A percentile compares a stretch with the other conserved stretches of the same genome.
Conservation (phyloP, 2,888 invertebrate genomes). For the Suillia variegata region DNA sequence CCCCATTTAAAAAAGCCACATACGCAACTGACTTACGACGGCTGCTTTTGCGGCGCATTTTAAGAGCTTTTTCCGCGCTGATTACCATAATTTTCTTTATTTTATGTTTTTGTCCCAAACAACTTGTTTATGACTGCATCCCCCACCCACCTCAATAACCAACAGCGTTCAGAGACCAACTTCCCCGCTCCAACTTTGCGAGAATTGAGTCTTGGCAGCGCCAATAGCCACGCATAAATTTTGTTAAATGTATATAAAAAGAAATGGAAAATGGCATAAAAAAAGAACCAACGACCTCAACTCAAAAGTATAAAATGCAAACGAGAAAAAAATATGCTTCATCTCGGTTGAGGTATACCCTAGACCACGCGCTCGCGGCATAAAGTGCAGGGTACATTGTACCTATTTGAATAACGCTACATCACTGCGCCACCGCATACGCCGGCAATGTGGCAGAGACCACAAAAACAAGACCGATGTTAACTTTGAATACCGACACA, state of each 20-base stretch:
- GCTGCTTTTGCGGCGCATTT: background rate
- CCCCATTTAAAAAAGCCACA: too few relatives aligned
- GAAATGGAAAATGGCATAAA: conserved; percentile 8
- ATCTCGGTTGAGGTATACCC: too few relatives aligned
- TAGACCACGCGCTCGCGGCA: background rate
- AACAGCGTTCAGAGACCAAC: too few relatives aligned
- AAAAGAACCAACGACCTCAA: background rate
- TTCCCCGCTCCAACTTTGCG: background rate
- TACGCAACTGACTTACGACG: background rate
- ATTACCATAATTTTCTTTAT: conserved; percentile 23
- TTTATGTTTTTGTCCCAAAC: conserved; percentile 16
- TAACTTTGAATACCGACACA: too few relatives aligned
- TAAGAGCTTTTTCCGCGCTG: conserved; percentile 4
- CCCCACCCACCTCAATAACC: background rate
- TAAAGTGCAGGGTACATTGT: background rate
- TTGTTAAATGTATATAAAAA: background rate
- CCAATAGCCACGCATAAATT: conserved; percentile 15
- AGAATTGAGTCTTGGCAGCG: conserved; percentile 11
- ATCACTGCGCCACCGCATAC: background rate
- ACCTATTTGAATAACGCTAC: conserved; percentile 9
- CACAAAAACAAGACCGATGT: background rate
- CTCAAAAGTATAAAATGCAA: conserved; percentile 3
- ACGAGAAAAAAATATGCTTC: conserved; percentile 9
- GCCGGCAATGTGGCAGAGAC: background rate
- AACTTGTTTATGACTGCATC: conserved; percentile 17